Percentiles rank a stretch among this genome's conserved stretches.
Conservation (phyloP, 2,797 vertebrate species). For the Lateolabrax maculatus region DNA sequence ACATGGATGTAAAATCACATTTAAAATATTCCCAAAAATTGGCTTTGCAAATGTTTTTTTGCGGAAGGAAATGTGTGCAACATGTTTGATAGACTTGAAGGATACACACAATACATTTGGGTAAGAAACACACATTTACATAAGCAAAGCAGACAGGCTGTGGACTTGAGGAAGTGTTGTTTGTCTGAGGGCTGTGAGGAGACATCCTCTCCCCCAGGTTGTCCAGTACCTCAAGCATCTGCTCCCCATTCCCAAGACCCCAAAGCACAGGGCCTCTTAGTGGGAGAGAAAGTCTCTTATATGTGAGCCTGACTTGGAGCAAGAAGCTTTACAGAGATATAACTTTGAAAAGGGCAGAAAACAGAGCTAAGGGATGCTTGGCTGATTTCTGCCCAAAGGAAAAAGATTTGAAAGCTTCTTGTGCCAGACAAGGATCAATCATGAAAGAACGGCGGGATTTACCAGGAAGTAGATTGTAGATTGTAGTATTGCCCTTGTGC, state of each 20-base stretch:
- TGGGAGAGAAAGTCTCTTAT: conserved; percentile 58
- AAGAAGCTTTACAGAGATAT: conserved; percentile 60
- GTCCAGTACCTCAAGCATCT: conserved; percentile 58
- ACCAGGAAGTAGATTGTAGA: conserved; percentile 43
- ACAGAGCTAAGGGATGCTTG: conserved; percentile 42
- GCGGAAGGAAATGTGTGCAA: too few relatives aligned
- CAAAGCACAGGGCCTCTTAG: conserved; percentile 54
- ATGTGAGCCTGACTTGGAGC: conserved; percentile 49
- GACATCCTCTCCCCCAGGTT: conserved; percentile 23
- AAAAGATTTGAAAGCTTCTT: conserved; percentile 59
- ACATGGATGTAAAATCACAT: too few relatives aligned
- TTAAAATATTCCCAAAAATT: too few relatives aligned
- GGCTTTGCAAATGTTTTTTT: too few relatives aligned
- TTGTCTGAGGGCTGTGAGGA: conserved; percentile 18
- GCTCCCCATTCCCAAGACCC: conserved; percentile 50
- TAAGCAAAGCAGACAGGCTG: background rate
- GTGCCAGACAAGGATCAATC: conserved; percentile 41
- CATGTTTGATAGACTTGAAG: too few relatives aligned
- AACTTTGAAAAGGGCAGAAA: conserved; percentile 57
- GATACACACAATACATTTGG: too few relatives aligned
- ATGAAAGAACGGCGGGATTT: conserved; percentile 33
- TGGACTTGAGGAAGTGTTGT: conserved; percentile 12
- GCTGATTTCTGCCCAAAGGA: conserved; percentile 64
- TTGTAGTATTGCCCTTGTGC: conserved; percentile 2
- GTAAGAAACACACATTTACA: background rate